Percentiles rank a stretch among this genome's conserved stretches.
Evolutionary conservation across 2,888 invertebrate species (phyloP).

Genomic region (Apodemia hepburni): DNA sequence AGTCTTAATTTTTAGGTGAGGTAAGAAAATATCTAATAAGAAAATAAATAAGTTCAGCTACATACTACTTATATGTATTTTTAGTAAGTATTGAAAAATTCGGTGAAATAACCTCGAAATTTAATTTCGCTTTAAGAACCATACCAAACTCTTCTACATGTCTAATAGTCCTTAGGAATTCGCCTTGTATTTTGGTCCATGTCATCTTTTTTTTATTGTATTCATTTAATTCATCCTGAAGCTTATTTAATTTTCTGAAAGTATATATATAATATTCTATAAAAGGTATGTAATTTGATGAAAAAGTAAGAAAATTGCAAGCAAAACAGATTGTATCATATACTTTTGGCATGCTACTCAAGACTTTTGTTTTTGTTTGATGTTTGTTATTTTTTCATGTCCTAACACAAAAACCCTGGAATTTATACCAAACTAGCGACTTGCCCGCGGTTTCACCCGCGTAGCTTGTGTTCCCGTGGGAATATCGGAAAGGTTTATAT

Average conservation of each 20-base stretch:
- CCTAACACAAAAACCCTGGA: no score
- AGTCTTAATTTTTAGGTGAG: no score
- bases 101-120: conserved; percentile 10
- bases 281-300: no score
- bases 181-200: conserved; percentile 56
- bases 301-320: no score
- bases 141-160: conserved; percentile 55
- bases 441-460: no score
- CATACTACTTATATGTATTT: background rate
- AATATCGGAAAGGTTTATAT: no score
- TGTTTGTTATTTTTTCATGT: no score
- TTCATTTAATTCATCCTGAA: conserved; percentile 46
- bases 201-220: conserved; percentile 44
- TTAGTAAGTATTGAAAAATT: conserved; percentile 6
- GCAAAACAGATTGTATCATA: no score
- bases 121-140: conserved; percentile 16
- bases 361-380: no score
- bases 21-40: background rate
- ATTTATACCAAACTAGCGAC: no score
- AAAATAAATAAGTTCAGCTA: background rate
- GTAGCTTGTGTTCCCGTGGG: no score
- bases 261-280: background rate
- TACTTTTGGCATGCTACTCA: no score
- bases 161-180: conserved; percentile 59
- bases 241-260: conserved; percentile 48